A percentile compares a stretch with the other conserved stretches of the same genome.
Conservation (phyloP, 2,113 vertebrate genomes). For the Elgaria multicarinata region DNA sequence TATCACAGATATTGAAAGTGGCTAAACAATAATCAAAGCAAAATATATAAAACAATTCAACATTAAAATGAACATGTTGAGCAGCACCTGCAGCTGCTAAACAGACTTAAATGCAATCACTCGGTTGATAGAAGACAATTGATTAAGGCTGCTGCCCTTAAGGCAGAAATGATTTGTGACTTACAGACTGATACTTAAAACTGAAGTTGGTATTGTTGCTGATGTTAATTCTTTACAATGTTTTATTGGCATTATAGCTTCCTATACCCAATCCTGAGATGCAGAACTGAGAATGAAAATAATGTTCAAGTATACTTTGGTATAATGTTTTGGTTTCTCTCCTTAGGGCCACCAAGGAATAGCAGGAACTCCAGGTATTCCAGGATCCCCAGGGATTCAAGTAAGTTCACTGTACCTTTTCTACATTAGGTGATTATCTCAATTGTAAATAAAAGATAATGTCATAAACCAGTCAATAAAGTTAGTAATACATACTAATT, state of each 20-base stretch:
- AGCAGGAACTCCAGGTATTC: constrained; percentile 84
- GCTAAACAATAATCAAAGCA: not conserved
- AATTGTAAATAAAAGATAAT: not conserved
- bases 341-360: constrained; percentile 87
- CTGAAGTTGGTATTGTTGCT: not conserved
- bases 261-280: not conserved
- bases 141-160: not conserved
- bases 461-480: not conserved
- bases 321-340: constrained; percentile 44
- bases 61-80: not conserved
- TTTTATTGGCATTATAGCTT: not conserved
- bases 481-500: constrained; percentile 27
- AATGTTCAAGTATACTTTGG: not conserved
- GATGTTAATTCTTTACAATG: not conserved
- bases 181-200: not conserved
- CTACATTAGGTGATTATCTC: not conserved
- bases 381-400: constrained; percentile 85
- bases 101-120: not conserved
- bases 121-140: not conserved
- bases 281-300: not conserved
- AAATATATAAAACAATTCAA: not conserved
- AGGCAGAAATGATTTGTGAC: too few relatives aligned
- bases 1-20: not conserved
- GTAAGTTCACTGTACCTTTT: constrained; percentile 70
- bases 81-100: not conserved